These are phyloP conservation scores for Denticeps clupeoides DNA, from an alignment of 2,797 vertebrate genomes.

Conservation along the genomic window DNA sequence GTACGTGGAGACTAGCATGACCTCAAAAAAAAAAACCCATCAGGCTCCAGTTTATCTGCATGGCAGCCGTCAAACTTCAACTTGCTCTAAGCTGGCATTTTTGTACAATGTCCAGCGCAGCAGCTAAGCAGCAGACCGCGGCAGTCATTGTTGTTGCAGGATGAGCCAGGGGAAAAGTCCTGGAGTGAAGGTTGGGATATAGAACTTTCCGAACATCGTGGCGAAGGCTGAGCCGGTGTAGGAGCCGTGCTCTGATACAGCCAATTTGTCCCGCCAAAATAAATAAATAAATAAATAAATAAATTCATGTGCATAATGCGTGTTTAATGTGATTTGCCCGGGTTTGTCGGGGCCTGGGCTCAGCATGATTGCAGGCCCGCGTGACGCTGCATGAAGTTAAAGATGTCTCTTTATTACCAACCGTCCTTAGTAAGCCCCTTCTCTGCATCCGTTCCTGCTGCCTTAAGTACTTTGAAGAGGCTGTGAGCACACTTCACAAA, in stretches of 20 bases:
- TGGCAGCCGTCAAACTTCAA: too few species aligned
- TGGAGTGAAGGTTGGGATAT: conserved; percentile 3
- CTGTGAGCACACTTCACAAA: conserved; percentile 42
- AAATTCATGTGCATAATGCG: conserved; percentile 33
- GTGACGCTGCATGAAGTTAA: conserved; percentile 49
- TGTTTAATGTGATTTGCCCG: conserved; percentile 62
- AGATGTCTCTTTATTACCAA: conserved; percentile 50
- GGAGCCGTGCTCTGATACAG: conserved; percentile 9
- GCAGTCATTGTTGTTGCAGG: too few species aligned
- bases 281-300: too few species aligned
- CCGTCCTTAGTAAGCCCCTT: conserved; percentile 54
- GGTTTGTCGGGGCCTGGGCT: conserved; percentile 52
- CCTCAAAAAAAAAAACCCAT: too few species aligned
- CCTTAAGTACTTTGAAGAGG: conserved; percentile 60
- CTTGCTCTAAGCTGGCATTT: too few species aligned
- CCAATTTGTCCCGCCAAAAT: conserved; percentile 21
- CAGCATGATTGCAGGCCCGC: conserved; percentile 59
- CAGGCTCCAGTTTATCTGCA: too few species aligned
- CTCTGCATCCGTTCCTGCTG: conserved; percentile 53
- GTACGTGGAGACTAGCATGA: too few species aligned
- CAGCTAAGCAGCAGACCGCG: too few species aligned
- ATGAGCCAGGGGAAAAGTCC: too few species aligned
- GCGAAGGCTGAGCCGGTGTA: conserved; percentile 26
- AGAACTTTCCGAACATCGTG: conserved; percentile 31
- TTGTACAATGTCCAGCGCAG: too few species aligned